Evolutionary conservation across 2,888 invertebrate genomes (phyloP).

Genomic region (Pseudoips prasinana): DNA sequence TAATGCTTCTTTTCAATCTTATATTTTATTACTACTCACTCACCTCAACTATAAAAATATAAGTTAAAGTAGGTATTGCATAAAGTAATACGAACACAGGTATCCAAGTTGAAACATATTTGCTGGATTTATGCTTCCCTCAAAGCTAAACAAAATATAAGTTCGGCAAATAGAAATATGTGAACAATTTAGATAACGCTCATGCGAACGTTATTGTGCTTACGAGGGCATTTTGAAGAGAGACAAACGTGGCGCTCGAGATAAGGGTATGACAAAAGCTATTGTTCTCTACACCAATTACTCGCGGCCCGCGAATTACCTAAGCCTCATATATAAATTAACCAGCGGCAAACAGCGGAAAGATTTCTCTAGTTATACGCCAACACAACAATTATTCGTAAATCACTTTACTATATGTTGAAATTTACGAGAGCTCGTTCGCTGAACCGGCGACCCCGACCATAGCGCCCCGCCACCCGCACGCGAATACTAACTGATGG

Average conservation of each 20-base stretch:
- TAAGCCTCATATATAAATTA: conserved; percentile 82
- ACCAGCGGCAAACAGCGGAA: conserved; percentile 80
- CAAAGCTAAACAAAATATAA: too few relatives aligned
- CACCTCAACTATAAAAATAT: too few relatives aligned
- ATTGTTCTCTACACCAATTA: conserved; percentile 81
- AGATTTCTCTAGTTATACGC: conserved; percentile 82
- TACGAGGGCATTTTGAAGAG: conserved; percentile 61
- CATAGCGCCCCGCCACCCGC: conserved; percentile 42
- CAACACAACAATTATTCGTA: conserved; percentile 82
- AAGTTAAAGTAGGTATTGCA: too few relatives aligned
- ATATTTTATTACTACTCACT: too few relatives aligned
- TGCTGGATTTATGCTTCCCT: too few relatives aligned
- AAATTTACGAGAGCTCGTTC: conserved; percentile 76
- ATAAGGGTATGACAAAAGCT: conserved; percentile 81
- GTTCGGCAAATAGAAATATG: conserved; percentile 31
- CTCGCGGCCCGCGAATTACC: conserved; percentile 80
- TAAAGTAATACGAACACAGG: too few relatives aligned
- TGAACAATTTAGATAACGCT: conserved; percentile 50
- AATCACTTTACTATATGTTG: conserved; percentile 83
- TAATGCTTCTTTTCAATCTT: too few relatives aligned
- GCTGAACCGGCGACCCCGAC: conserved; percentile 59
- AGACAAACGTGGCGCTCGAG: conserved; percentile 71
- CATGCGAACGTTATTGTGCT: conserved; percentile 64
- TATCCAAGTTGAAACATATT: too few relatives aligned
- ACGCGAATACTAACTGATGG: conserved; percentile 61